phyloP scores from a whole-genome alignment of 2,113 vertebrate genomes.

The Rhea americana region DNA sequence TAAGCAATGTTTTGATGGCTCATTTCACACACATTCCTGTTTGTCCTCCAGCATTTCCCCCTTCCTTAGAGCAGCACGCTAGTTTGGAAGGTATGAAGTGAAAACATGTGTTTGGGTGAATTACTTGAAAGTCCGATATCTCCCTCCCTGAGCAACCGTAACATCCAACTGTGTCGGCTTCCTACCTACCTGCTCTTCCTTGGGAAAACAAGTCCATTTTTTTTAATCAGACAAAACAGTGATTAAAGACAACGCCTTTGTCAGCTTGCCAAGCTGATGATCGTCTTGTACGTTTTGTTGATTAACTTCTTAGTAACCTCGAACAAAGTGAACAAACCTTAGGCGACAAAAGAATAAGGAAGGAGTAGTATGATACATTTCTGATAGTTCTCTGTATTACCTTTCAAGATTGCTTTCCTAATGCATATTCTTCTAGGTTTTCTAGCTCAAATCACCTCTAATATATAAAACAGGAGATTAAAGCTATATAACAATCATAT shows the following conservation, averaged over 20 bases:
- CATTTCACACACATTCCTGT: neutral
- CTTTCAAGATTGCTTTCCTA: neutral
- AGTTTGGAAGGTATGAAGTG: neutral
- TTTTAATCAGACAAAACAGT: neutral
- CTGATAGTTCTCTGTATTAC: fast-evolving
- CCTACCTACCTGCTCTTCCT: neutral
- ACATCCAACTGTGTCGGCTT: neutral
- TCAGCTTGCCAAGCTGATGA: neutral
- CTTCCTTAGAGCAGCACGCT: neutral
- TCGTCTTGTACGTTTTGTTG: neutral
- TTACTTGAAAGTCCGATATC: neutral
- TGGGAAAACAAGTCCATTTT: neutral
- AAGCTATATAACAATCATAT: neutral
- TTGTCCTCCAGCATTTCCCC: neutral
- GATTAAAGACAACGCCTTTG: neutral
- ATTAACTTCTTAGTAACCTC: neutral
- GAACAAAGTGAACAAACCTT: neutral
- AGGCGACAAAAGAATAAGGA: neutral
- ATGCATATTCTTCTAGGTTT: neutral
- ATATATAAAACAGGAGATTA: neutral
- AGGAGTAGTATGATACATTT: neutral
- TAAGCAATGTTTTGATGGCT: neutral
- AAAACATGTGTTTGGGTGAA: neutral
- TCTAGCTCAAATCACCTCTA: neutral
- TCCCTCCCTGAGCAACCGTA: neutral